Evolutionary conservation across 2,888 invertebrate genomes (phyloP), one percentile per base, ranked within the genome.

Genomic region (Rhopalosiphum nymphaeae): DNA sequence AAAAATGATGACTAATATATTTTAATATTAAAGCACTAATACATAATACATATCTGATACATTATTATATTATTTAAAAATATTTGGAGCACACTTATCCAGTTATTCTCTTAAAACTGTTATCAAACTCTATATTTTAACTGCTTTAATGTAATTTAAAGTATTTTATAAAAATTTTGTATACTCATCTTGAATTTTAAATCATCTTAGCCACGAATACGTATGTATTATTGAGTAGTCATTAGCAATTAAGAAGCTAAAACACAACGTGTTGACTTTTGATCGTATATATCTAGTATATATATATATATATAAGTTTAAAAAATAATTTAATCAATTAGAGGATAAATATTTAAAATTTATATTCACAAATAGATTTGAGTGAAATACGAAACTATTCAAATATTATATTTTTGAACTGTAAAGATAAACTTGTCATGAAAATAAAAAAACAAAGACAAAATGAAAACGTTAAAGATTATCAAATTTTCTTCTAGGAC

Each of bases 1-100:
- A 90, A 90, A 90, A 46, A n/a, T 46, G 46, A 57, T 89, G 89
- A 89, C 42, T 89, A 26, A 21, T 89, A 56, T 21, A 21, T 36
- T 78, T 36, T 36, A 78, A 78, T 78, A 78, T 78, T 78, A 21
- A 53, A 53, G 21, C 5, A 53, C 53, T 16, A 53, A 0, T 53
- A 36, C 36, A 42, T 36, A 36, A 16, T 36, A 36, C 21, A 49
- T n/a, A 16, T 5, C n/a, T n/a, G 1, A 16, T 16, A 13, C 61
- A 67, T 67, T 21, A 42, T 36, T 78, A 36, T 36, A 36, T 78
- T 36, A 78, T 36, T 78, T 78, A 21, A 78, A 78, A 36, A 36
- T 78, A 36, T 78, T 78, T 21, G 36, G 21, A 78, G 78, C 21
- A 9, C 36, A 78, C 36, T 78, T 78, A 78, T 21, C 36, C 21